Evolutionary conservation across 2,888 invertebrate species (phyloP), one percentile per base, ranked within the genome.

Genomic region (Elaeidobius kamerunicus): DNA sequence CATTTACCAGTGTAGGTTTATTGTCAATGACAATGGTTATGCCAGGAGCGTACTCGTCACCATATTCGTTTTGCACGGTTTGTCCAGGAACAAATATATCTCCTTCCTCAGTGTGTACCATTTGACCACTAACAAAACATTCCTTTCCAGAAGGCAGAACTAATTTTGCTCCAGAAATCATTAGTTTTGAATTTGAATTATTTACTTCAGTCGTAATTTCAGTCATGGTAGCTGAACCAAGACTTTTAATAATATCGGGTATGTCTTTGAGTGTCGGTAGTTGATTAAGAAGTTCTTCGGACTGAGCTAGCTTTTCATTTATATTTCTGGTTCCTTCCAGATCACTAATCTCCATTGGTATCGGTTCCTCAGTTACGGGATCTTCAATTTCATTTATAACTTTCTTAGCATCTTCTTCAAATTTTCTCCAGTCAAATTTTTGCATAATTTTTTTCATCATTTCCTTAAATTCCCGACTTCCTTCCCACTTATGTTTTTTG

Each of bases 41-140:
- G 1, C 88, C 88, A 15, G 88, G 86, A 28, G 86, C 81, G 69
- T 88, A 89, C 42, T 80, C 73, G 9, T 78, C 75, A 0, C 87
- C 87, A 53, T 76, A 75, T 39, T 84, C 82, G 2, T 85, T 86
- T 60, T 82, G 77, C 5, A 88, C 74, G 1, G 86, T 85, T 71
- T 87, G 86, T 2, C 88, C 88, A 0, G 88, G 86, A 11, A 88
- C 81, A 66, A 88, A 88, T 36, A 84, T 72, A 23, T 81, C 79
- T 2, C 87, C 87, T 50, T 78, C 78, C 40, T 85, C 83, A 0
- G 86, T 86, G 56, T 82, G 80, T 1, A 88, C 73, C 62, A 84
- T 81, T 73, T 87, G 86, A 1, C 88, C 88, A 1, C 83, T 79
- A 38, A 88, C 70, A 68, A 88, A 86, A 61, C 79, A 82, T 64